A percentile compares a stretch with the other conserved stretches of the same genome.
Conservation (phyloP, 2,888 invertebrate genomes). For the Polymixis flavicincta region DNA sequence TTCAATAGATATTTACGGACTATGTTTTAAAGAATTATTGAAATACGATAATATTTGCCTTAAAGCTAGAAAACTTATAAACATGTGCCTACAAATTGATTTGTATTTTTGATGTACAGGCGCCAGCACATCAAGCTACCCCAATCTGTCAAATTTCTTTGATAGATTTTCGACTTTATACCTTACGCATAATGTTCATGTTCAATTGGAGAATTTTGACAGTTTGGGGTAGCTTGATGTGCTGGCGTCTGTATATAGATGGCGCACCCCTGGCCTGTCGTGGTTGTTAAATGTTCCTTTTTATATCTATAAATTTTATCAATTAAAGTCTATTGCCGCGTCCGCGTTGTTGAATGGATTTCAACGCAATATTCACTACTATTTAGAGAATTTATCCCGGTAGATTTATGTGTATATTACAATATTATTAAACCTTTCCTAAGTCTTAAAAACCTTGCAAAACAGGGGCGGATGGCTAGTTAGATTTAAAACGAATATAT, state of each 20-base stretch:
- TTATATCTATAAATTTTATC: background rate
- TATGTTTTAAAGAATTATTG: too few relatives aligned
- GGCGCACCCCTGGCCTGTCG: too few relatives aligned
- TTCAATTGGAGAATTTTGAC: too few relatives aligned
- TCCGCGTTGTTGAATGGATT: background rate
- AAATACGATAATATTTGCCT: conserved; percentile 23
- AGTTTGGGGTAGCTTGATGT: too few relatives aligned
- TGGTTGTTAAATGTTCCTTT: background rate
- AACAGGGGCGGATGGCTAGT: background rate
- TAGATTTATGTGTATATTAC: background rate
- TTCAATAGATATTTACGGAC: background rate
- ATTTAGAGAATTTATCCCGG: background rate
- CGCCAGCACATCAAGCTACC: too few relatives aligned
- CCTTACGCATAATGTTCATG: too few relatives aligned
- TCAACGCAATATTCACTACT: background rate
- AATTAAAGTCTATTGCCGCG: background rate
- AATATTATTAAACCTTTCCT: background rate
- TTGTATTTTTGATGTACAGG: conserved; percentile 18
- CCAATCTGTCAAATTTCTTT: too few relatives aligned
- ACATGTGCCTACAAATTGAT: conserved; percentile 30
- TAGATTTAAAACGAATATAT: background rate
- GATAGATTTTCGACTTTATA: too few relatives aligned
- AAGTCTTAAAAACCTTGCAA: background rate
- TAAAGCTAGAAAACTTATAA: background rate
- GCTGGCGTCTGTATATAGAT: too few relatives aligned